Conservation (phyloP, 1,140 invertebrate genomes). For the Euura lappo region DNA sequence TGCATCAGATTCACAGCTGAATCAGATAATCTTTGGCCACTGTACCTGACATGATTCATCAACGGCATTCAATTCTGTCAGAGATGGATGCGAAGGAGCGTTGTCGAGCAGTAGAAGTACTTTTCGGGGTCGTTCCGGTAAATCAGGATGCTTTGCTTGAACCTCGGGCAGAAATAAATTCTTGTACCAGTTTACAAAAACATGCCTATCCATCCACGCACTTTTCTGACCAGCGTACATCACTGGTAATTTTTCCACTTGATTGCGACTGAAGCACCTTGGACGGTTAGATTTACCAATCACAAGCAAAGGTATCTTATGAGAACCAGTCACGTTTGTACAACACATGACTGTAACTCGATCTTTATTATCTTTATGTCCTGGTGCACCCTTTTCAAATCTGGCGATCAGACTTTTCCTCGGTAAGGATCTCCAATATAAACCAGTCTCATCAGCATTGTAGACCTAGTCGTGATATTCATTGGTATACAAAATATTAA, state of each 20-base stretch:
- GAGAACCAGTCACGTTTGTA: constrained; percentile 31
- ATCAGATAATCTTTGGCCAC: too few species aligned
- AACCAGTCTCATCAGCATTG: constrained; percentile 38
- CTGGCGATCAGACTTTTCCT: constrained; percentile 25
- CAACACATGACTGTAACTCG: constrained; percentile 47
- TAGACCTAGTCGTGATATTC: constrained; percentile 21
- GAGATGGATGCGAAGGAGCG: background rate
- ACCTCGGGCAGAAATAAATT: background rate
- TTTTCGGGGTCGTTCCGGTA: background rate
- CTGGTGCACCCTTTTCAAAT: constrained; percentile 26
- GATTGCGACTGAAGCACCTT: constrained; percentile 28
- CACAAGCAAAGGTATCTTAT: constrained; percentile 33
- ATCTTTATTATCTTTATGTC: constrained; percentile 33
- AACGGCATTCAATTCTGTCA: background rate
- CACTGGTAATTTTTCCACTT: constrained; percentile 25
- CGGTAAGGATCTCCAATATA: constrained; percentile 33
- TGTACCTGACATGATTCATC: too few species aligned
- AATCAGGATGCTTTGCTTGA: background rate
- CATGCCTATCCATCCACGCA: constrained; percentile 31
- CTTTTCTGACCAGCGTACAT: constrained; percentile 28
- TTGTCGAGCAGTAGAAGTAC: background rate
- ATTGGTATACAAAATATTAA: too few species aligned
- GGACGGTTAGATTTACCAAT: constrained; percentile 38
- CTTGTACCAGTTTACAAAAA: constrained; percentile 33
- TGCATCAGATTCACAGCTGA: too few species aligned